Conservation (phyloP, 2,888 invertebrate species). For the Eulithis testata region DNA sequence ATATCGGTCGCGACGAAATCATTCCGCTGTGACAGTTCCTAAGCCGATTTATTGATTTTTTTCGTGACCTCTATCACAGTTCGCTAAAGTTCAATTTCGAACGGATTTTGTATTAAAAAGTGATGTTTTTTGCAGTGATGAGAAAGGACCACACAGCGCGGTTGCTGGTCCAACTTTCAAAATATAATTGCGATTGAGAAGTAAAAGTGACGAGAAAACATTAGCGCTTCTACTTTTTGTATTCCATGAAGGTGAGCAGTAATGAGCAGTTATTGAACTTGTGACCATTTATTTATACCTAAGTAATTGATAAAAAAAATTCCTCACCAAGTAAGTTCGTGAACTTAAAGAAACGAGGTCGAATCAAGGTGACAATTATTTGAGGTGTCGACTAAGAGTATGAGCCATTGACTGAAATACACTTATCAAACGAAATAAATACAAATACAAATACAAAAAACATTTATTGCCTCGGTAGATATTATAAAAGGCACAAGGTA, state of each 20-base stretch:
- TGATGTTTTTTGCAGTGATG: conserved; percentile 65
- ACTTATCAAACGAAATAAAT: too few species aligned
- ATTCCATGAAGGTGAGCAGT: conserved; percentile 2
- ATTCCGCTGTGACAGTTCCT: conserved; percentile 74
- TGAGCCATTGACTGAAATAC: too few species aligned
- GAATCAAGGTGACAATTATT: too few species aligned
- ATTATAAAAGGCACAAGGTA: too few species aligned
- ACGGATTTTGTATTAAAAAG: conserved; percentile 58
- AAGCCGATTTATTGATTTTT: conserved; percentile 57
- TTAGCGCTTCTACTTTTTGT: conserved; percentile 33
- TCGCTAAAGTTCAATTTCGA: conserved; percentile 51
- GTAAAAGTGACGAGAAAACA: conserved; percentile 23
- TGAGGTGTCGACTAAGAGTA: too few species aligned
- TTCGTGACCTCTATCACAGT: conserved; percentile 39
- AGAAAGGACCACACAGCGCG: conserved; percentile 73
- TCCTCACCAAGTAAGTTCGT: neutral
- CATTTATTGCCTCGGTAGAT: too few species aligned
- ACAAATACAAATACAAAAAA: too few species aligned
- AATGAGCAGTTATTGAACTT: conserved; percentile 26
- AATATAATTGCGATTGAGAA: conserved; percentile 43
- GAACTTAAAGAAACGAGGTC: too few species aligned
- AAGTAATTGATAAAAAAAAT: neutral
- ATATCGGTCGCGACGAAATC: conserved; percentile 74
- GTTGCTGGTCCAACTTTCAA: conserved; percentile 45
- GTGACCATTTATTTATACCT: neutral